phyloP scores from a whole-genome alignment of 2,888 invertebrate species.

The Chymomyza caudatula region DNA sequence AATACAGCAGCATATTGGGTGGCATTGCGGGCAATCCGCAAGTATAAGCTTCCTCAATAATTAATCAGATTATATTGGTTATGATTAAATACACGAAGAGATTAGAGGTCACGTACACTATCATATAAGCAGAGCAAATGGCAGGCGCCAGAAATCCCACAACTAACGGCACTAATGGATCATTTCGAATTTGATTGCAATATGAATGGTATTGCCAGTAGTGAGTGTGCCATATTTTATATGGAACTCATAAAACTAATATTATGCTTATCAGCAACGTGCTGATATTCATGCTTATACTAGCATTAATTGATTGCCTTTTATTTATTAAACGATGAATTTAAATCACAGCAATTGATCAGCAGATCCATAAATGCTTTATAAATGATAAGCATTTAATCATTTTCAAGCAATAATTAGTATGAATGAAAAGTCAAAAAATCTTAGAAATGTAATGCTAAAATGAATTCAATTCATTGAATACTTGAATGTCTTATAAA shows the following conservation, averaged over 20 bases:
- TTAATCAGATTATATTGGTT: neutral
- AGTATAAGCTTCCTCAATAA: neutral
- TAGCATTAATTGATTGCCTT: slow-evolving; percentile 44
- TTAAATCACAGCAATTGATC: neutral
- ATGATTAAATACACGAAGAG: neutral
- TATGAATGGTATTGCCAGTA: neutral
- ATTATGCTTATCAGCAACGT: slow-evolving; percentile 45
- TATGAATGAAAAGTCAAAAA: slow-evolving; percentile 35
- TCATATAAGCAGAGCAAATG: neutral
- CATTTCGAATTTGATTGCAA: no score
- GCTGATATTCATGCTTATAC: slow-evolving; percentile 1
- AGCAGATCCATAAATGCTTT: slow-evolving; percentile 32
- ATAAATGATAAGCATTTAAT: neutral
- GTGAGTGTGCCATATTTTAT: slow-evolving; percentile 7
- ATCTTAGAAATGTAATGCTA: slow-evolving; percentile 4
- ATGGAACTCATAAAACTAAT: no score
- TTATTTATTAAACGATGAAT: neutral
- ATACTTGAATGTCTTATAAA: neutral
- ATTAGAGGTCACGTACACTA: neutral
- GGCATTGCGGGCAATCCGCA: neutral
- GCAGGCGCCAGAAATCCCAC: slow-evolving; percentile 15
- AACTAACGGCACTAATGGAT: neutral
- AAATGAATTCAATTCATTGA: slow-evolving; percentile 14
- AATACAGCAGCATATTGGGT: neutral
- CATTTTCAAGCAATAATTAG: slow-evolving; percentile 24